Evolutionary conservation across 2,888 invertebrate genomes (phyloP).

Genomic region (Torymus auratus): DNA sequence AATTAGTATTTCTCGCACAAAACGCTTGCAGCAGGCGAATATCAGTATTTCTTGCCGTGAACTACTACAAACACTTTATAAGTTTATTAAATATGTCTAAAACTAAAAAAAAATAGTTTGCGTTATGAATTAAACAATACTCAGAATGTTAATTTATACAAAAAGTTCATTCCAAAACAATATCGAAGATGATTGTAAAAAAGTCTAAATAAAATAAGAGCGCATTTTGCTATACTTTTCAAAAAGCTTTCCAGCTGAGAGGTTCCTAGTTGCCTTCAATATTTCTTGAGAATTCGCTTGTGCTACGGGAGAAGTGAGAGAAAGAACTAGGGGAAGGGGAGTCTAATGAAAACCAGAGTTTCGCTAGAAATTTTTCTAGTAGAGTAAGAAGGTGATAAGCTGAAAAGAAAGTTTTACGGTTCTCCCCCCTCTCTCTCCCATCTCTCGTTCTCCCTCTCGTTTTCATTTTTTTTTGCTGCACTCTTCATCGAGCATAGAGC

Average conservation of each 20-base stretch:
- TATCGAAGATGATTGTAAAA: no score
- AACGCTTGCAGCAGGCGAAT: no score
- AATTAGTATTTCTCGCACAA: no score
- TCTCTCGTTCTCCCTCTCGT: background rate
- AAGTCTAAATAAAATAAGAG: no score
- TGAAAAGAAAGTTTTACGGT: constrained; percentile 40
- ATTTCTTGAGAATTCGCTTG: constrained; percentile 1
- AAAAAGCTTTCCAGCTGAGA: background rate
- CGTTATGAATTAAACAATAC: no score
- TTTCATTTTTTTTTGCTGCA: constrained; percentile 1
- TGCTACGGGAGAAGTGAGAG: background rate
- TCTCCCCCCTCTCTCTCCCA: background rate
- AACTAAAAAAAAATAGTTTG: no score
- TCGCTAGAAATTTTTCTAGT: constrained; percentile 25
- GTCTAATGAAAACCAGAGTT: constrained; percentile 37
- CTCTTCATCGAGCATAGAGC: constrained; percentile 6
- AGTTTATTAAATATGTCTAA: no score
- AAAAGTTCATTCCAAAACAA: no score
- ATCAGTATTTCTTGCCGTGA: no score
- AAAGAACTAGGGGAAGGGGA: background rate
- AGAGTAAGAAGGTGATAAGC: constrained; percentile 30
- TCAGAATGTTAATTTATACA: no score
- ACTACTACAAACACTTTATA: no score
- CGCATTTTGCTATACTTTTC: background rate
- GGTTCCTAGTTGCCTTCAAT: constrained; percentile 17